Evolutionary conservation across 2,113 vertebrate species (phyloP), one percentile per base, ranked within the genome.

Genomic region (Formicarius rufipectus): DNA sequence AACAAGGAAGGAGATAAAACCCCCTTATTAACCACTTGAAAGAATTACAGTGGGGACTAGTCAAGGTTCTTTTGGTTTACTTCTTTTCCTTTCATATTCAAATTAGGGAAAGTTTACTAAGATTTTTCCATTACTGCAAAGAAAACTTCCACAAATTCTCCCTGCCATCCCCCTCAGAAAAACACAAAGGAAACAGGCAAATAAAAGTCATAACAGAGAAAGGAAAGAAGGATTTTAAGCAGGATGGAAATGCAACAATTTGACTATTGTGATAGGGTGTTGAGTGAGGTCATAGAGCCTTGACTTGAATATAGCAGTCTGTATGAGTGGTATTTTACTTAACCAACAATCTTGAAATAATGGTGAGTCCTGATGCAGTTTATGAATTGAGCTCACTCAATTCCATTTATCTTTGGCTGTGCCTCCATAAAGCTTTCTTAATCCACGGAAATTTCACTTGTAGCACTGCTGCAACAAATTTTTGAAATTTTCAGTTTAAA

Each of bases 361-460:
- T 75, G 93, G 91, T 95, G 63, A 28, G 37, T 58, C 35, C n/a
- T 80, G 30, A 35, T 37, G 35, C 4, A 93, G 84, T 97, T 97
- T 97, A 90, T 95, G 81, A 88, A 37, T 35, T 89, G 12, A 83
- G 27, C 33, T 97, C 72, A 21, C 18, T 47, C 45, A 52, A 56
- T 95, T 96, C 83, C 35, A 60, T 95, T 96, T 96, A 92, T 76
- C 58, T 85, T 42, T 75, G 40, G n/a, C 89, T 97, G 88, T 93
- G 47, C 33, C 59, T 89, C 67, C 67, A 85, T 87, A 90, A 96
- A 96, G 72, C 58, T 87, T 90, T 79, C 50, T 77, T 96, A 88
- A 94, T 96, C 80, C 93, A 72, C 68, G 66, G 68, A 83, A 95
- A 95, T 96, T 93, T 89, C 22, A 69, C 42, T 74, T 59, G 40